Conservation (phyloP, 2,113 vertebrate genomes). For the Stigmatopora argus region DNA sequence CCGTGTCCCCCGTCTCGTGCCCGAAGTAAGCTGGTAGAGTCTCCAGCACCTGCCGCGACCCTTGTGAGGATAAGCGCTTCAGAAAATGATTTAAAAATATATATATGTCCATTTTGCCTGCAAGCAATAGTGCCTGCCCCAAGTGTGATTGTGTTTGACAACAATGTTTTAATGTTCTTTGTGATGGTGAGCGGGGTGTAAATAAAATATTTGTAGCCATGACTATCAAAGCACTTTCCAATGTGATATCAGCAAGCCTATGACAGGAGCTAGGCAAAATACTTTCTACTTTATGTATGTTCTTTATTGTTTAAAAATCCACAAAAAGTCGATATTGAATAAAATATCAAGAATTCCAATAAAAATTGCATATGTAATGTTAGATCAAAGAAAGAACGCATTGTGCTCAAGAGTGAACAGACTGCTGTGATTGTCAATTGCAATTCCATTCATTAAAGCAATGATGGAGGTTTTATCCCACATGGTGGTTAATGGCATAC, state of each 20-base stretch:
- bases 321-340: constrained; percentile 6
- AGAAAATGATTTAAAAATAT: too few species aligned
- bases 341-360: constrained; percentile 22
- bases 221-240: constrained; percentile 37
- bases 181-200: constrained; percentile 23
- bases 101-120: too few species aligned
- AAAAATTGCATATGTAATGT: neutral
- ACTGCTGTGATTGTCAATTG: neutral
- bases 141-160: neutral
- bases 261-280: constrained; percentile 40
- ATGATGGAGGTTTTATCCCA: constrained; percentile 8
- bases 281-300: constrained; percentile 16
- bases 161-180: neutral
- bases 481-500: constrained; percentile 16
- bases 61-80: too few species aligned
- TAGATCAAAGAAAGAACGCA: neutral
- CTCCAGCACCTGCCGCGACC: too few species aligned
- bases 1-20: too few species aligned
- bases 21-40: too few species aligned
- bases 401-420: neutral
- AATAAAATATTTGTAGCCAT: constrained; percentile 32
- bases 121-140: neutral
- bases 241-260: constrained; percentile 44
- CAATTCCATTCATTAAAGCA: constrained; percentile 1
- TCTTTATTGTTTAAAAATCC: constrained; percentile 24